Percentiles rank a stretch among this genome's conserved stretches.
Conservation (phyloP, 2,888 invertebrate genomes). For the Napeogenes inachia region DNA sequence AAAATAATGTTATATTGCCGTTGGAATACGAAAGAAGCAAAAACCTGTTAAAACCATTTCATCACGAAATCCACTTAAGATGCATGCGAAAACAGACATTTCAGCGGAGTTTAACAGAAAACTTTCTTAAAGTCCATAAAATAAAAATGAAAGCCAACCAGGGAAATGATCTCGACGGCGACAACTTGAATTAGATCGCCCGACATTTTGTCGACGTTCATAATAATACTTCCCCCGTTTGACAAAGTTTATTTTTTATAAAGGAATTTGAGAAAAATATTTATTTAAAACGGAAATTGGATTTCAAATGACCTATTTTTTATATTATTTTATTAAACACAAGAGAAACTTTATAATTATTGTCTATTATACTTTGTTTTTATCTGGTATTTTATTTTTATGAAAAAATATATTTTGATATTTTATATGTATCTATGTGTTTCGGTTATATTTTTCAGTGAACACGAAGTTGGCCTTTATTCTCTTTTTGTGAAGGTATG, state of each 20-base stretch:
- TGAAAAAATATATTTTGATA: too few species aligned
- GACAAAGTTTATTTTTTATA: conserved; percentile 49
- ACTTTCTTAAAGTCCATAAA: conserved; percentile 42
- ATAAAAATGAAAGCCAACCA: conserved; percentile 45
- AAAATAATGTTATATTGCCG: background rate
- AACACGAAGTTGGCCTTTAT: too few species aligned
- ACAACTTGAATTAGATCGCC: conserved; percentile 60
- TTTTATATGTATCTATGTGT: too few species aligned
- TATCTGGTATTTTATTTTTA: too few species aligned
- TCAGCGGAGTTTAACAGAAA: conserved; percentile 35
- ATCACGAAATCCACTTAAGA: conserved; percentile 26
- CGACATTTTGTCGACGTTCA: conserved; percentile 39
- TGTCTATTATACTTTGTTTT: too few species aligned
- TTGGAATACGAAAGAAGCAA: background rate
- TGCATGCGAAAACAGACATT: conserved; percentile 30
- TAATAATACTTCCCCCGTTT: conserved; percentile 45
- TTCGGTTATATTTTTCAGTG: too few species aligned
- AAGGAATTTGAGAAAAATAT: conserved; percentile 37
- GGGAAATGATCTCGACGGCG: conserved; percentile 52
- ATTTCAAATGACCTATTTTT: background rate
- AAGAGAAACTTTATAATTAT: too few species aligned
- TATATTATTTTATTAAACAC: too few species aligned
- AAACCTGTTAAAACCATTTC: conserved; percentile 11
- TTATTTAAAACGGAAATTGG: background rate
- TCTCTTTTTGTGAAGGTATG: too few species aligned